Evolutionary conservation across 2,113 vertebrate species (phyloP), one percentile per base, ranked within the genome.

Genomic region (Callochromis pleurospilus): DNA sequence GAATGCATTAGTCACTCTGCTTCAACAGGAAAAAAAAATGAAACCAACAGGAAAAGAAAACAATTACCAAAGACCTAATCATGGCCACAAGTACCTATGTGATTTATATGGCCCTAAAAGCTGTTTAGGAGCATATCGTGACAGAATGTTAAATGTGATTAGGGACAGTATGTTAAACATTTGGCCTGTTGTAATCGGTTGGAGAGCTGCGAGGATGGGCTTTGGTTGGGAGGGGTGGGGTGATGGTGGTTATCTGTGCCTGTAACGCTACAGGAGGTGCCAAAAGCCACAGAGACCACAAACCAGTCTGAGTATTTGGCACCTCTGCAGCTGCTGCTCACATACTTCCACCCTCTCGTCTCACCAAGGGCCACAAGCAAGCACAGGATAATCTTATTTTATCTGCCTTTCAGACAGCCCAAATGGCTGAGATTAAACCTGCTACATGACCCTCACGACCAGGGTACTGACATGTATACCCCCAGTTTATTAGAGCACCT

Each of bases 341-440:
- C 90, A 91, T 89, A 86, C 90, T 82, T 90, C 88, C 88, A 85
- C 83, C 94, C 94, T 90, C 88, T 88, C 86, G 82, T 92, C 90
- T 88, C 91, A 93, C 91, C 82, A 17, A 82, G 91, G 90, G 81
- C 91, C 89, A 86, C 58, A 29, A 90, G 91, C 92, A 83, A 90
- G 91, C 85, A 81, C 83, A 75, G 84, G 93, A 92, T 95, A 94
- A 96, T 96, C 95, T 92, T 89, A 86, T 93, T 94, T 95, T 92
- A 94, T 94, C 94, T 95, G 89, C 92, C 93, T 95, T 90, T 95
- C 94, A 96, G 94, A 95, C 94, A 92, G 87, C 87, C 93, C 94
- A 95, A 96, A 95, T 95, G 95, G 95, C 92, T 49, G 79, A 93
- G 95, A 96, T 96, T 96, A 96, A 94, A 95, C 93, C 73, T 87